Conservation (phyloP, 2,888 invertebrate species). For the Schizaphis graminum region DNA sequence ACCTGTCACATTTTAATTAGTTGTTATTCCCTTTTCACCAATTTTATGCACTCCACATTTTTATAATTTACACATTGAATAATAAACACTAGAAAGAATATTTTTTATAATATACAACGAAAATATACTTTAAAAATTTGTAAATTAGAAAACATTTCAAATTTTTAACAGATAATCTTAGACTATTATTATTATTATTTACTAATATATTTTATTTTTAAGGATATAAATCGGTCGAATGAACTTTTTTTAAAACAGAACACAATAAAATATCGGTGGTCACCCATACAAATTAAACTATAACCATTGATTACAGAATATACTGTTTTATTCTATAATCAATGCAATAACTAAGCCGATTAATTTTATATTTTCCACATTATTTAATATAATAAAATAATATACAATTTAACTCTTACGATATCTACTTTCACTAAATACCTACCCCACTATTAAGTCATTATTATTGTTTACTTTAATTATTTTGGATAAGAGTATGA, state of each 20-base stretch:
- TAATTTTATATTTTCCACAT: neutral
- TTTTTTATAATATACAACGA: neutral
- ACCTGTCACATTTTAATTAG: neutral
- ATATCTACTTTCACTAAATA: neutral
- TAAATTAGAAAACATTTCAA: neutral
- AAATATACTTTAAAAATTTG: neutral
- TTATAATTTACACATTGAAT: neutral
- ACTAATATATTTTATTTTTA: neutral
- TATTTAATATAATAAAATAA: neutral
- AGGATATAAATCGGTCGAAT: neutral
- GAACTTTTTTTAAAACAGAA: neutral
- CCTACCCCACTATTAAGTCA: no score
- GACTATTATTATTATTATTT: neutral
- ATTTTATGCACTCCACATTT: neutral
- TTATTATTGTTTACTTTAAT: neutral
- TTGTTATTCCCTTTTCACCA: neutral
- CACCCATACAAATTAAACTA: neutral
- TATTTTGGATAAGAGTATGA: neutral
- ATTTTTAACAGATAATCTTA: neutral
- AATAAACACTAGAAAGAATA: neutral
- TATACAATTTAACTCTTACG: neutral
- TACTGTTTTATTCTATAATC: no score
- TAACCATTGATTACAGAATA: no score
- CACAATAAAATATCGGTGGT: no score
- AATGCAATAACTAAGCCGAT: no score